Evolutionary conservation across 2,797 vertebrate species (phyloP).

Genomic region (Protosalanx chinensis): DNA sequence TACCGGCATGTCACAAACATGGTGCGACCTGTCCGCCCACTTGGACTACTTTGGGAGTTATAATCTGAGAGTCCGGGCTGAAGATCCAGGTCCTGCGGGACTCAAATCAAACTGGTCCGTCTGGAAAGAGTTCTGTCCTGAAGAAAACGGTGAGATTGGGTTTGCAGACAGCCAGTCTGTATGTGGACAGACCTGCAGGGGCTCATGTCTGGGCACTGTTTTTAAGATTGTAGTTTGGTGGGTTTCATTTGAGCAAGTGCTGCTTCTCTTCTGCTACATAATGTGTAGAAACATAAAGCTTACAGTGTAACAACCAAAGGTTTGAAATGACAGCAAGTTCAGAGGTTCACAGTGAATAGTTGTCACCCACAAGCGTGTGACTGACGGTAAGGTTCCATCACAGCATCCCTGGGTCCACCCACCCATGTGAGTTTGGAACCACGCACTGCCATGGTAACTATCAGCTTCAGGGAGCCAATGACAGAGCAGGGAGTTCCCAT

Average conservation of each 20-base stretch:
- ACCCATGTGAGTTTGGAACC: conserved; percentile 6
- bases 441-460: conserved; percentile 3
- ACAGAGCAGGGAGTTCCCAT: conserved; percentile 4
- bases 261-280: background rate
- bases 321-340: background rate
- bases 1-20: background rate
- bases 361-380: background rate
- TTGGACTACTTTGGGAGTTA: background rate
- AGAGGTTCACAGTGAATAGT: background rate
- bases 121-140: conserved; percentile 5
- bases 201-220: background rate
- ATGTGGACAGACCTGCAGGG: background rate
- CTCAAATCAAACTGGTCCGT: conserved; percentile 12
- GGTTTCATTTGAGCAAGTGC: background rate
- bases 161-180: background rate
- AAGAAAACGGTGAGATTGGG: conserved; percentile 18
- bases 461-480: conserved; percentile 22
- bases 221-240: background rate
- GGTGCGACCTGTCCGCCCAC: conserved; percentile 18
- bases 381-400: background rate
- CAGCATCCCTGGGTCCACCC: conserved; percentile 31
- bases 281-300: background rate
- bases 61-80: conserved; percentile 13
- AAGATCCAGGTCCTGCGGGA: background rate
- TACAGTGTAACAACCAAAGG: background rate